Evolutionary conservation across 2,888 invertebrate genomes (phyloP), one percentile per base, ranked within the genome.

Genomic region (Agonopterix arenella): DNA sequence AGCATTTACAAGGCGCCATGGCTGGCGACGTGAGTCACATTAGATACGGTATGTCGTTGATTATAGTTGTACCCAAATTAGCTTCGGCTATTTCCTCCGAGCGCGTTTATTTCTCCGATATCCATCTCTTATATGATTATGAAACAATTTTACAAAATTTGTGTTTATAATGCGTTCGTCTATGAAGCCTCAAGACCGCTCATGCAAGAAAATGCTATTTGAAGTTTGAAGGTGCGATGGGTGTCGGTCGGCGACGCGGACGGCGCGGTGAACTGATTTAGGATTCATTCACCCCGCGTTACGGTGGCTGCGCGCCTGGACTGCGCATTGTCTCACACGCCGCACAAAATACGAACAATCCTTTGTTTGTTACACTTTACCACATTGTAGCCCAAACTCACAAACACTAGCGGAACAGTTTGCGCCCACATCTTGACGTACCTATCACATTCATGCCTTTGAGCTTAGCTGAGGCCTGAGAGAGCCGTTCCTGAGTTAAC

Each of bases 221-320:
- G 11, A 45, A 52, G 18, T 36, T 28, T 28, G 45, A 40, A 40
- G 13, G 11, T 36, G 36, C 18, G 47, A 53, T 63, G 58, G 64
- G 61, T 58, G 57, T 57, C 58, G 61, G 56, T 52, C 38, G 56
- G 53, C 53, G 60, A 62, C 56, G 53, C 61, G 60, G 61, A 61
- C 65, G 60, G 65, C 59, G 65, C 59, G 66, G 69, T 76, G 73
- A 74, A 80, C 80, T 78, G 72, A 77, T 84, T 80, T 78, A 74
- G 74, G 74, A 80, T 80, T 80, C 84, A 77, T 85, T 85, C 83
- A 84, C 81, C 84, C 72, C 76, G 68, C 78, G 82, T 84, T 76
- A 80, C 84, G 81, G 79, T 78, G 59, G 73, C 66, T 78, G 77
- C 66, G 68, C 66, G 70, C 68, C 70, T 69, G 77, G 77, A 73